Evolutionary conservation across 2,113 vertebrate genomes (phyloP), one percentile per base, ranked within the genome.

Genomic region (Corythaeola cristata): DNA sequence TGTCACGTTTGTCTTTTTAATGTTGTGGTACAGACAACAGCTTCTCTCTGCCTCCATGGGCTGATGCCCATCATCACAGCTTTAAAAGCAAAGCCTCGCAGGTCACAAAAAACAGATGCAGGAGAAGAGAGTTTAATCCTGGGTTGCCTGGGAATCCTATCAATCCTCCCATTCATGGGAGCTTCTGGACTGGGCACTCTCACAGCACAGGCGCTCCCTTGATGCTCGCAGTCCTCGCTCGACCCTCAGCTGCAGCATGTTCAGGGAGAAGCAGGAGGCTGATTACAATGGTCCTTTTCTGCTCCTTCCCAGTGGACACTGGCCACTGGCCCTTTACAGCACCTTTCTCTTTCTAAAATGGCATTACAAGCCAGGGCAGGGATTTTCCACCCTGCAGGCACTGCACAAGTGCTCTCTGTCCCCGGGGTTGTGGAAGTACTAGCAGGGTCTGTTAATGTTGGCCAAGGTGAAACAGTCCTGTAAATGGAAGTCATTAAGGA

Each of bases 31-130:
- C 39, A 76, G 19, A 41, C 39, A 39, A 62, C 20, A 83, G 52
- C 12, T 83, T 49, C 49, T 11, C 37, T 85, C 44, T 45, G 24
- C 28, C 49, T 53, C 81, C 53, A 14, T 2, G 18, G 41, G 53
- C 35, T 60, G 16, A 59, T 39, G 18, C 10, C 45, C 27, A 37
- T 13, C 0, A 0, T 37, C 58, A 22, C 3, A 30, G 24, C 30
- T 89, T 63, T 55, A 67, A 37, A 79, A 39, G 26, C 0, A 0
- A 83, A 86, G 47, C 6, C 49, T 64, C 5, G 4, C 1, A 2
- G 44, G 45, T 72, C 66, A 79, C 30, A 60, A 67, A 80, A 79
- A 50, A 2, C 12, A 60, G 41, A 32, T 19, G 15, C 20, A 67
- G 26, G 8, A 72, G 49, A 44, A 87, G 4, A 1, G 3, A 55